Base-by-base conservation (phyloP, 1,140 invertebrate genomes). In the Conopomorpha cramerella region DNA sequence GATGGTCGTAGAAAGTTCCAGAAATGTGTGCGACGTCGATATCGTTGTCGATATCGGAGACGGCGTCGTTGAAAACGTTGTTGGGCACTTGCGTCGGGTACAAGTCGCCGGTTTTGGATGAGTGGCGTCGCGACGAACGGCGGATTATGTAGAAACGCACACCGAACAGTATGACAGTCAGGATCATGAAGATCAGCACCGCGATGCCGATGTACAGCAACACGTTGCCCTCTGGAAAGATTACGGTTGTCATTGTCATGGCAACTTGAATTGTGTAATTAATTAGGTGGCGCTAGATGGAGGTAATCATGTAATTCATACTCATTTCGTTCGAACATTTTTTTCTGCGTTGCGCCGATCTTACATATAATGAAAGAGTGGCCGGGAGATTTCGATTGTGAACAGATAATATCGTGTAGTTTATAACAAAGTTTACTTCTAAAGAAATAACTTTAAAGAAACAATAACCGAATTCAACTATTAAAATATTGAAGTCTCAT, bases 21-120 rank as follows among this genome's bases (percentile, higher is more conserved):
- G 73, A 65, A 28, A 73, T 72, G 18, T 72, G 71, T 36, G 66
- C 73, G 3, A 79, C 62, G 16, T 76, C 73, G 7, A 62, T 59
- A 42, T 79, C 77, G 18, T 72, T 72, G 30, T 79, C 77, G 10
- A 78, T 66, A 39, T 79, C 77, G 12, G 77, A 78, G n/a, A 62
- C 54, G 3, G 58, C 59, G 36, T 79, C 73, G 18, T 55, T 67
- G 39, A 79, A 79, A 3, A 77, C 64, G 36, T 78, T 77, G 36
- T 78, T 77, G 8, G 77, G 74, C 11, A 72, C 49, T 38, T 79
- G 72, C 6, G 77, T 77, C 2, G 66, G 64, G 30, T 76, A 79
- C 61, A 79, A 73, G 27, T 79, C 66, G n/a, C 66, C 70, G 10
- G 66, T 64, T 46, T 78, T 79, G 8, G 67, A 63, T 12, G 61